Base-by-base conservation (phyloP, 2,888 invertebrate species). In the Conchocele bisecta region DNA sequence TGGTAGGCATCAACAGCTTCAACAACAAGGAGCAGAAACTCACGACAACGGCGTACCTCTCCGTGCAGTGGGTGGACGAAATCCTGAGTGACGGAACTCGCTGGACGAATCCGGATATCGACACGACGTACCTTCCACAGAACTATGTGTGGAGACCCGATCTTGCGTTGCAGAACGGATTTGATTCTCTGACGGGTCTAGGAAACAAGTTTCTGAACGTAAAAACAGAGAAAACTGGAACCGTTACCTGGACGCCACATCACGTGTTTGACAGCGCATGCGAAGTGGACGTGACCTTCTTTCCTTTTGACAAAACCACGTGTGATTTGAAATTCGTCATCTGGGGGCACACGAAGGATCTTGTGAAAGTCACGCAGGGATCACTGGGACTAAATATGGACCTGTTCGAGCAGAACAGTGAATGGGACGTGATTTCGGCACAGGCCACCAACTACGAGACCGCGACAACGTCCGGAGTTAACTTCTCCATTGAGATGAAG, bases 61-160 rank as follows among this genome's bases (percentile, higher is more conserved):
- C 56, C 11, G 44, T 83, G 0, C 54, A n/a, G 17, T 83, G 83
- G 81, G 73, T 28, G 15, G 81, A 83, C 33, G 76, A 81, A n/a
- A 61, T 51, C 4, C 17, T 33, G 51, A 51, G 31, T 51, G 35
- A 33, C 9, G 17, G 22, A 35, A 31, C 24, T 7, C 22, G 53
- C 50, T 76, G 76, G 76, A 20, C 29, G 2, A 20, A 73, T 24
- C 17, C 44, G 0, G 46, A 22, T 17, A 57, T 77, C 13, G 26
- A 48, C 7, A 44, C 44, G 6, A 65, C 68, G 2, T 74, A 73
- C 39, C 70, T 74, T 2, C 73, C 75, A 15, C 75, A 80, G 31
- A 68, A 58, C 15, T 39, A 75, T n/a, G 58, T 78, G 9, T 80
- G 80, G 80, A 54, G 69, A 29, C 80, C 80, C 17, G 80, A 80